Conservation (phyloP, 2,888 invertebrate species). For the Drosophila kuntzei region DNA sequence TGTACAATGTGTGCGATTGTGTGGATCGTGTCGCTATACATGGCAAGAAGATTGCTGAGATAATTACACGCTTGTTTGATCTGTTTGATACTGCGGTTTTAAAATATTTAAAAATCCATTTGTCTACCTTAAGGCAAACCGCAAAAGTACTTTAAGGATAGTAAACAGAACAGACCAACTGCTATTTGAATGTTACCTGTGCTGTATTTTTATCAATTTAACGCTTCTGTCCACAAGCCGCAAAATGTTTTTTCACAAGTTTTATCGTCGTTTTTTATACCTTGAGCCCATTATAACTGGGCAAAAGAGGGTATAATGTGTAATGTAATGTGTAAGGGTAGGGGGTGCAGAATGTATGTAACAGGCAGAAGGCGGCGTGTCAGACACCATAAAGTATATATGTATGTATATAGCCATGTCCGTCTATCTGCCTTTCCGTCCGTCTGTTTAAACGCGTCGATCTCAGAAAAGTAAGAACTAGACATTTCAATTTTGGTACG, state of each 20-base stretch:
- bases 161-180: slow-evolving; percentile 47
- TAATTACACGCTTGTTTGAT: slow-evolving; percentile 57
- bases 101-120: slow-evolving; percentile 73
- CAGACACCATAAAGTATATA: no score
- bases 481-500: no score
- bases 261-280: slow-evolving; percentile 3
- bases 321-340: no score
- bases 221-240: slow-evolving; percentile 37
- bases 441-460: no score
- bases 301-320: no score
- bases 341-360: no score
- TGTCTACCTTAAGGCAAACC: slow-evolving; percentile 43
- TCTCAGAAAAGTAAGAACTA: no score
- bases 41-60: slow-evolving; percentile 43
- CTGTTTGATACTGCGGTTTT: slow-evolving; percentile 48
- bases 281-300: no score
- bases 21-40: slow-evolving; percentile 35
- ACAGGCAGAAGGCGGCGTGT: no score
- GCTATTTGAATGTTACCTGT: slow-evolving; percentile 41
- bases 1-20: neutral
- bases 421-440: no score
- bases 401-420: no score
- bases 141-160: slow-evolving; percentile 36
- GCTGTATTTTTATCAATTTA: slow-evolving; percentile 15
- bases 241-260: slow-evolving; percentile 54